Evolutionary conservation across 2,113 vertebrate genomes (phyloP).

Genomic region (Oreochromis spilurus): DNA sequence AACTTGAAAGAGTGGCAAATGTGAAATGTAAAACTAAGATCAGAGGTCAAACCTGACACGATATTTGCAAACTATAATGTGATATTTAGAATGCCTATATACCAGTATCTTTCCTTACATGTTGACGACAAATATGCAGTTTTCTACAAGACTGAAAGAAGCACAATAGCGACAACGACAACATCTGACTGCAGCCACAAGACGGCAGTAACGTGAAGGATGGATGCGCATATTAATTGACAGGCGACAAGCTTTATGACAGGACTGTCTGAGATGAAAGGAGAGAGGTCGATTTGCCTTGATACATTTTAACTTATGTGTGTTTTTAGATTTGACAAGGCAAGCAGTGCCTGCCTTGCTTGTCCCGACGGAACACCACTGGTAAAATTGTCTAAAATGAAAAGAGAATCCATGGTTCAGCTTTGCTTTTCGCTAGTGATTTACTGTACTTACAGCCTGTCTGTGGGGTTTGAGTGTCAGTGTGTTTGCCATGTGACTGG

Average conservation of each 20-base stretch:
- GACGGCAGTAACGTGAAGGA: neutral
- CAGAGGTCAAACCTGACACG: too few relatives aligned
- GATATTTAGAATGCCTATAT: neutral
- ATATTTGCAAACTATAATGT: neutral
- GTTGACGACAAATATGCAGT: neutral
- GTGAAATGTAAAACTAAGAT: too few relatives aligned
- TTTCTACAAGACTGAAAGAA: neutral
- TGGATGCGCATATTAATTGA: neutral
- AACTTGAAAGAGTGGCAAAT: neutral
- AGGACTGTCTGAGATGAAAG: neutral
- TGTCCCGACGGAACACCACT: neutral
- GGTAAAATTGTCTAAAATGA: neutral
- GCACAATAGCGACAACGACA: neutral
- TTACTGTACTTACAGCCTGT: neutral
- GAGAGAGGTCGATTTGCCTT: neutral
- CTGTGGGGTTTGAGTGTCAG: slow-evolving; percentile 2
- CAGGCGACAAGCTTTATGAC: neutral
- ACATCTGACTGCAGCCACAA: neutral
- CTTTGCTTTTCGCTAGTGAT: neutral
- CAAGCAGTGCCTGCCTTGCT: neutral
- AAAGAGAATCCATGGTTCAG: neutral
- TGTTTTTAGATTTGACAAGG: neutral
- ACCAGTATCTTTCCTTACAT: neutral
- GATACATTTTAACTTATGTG: neutral
- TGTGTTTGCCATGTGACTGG: slow-evolving; percentile 22